Evolutionary conservation across 2,797 vertebrate genomes (phyloP), one percentile per base, ranked within the genome.

Genomic region (Otus scops): DNA sequence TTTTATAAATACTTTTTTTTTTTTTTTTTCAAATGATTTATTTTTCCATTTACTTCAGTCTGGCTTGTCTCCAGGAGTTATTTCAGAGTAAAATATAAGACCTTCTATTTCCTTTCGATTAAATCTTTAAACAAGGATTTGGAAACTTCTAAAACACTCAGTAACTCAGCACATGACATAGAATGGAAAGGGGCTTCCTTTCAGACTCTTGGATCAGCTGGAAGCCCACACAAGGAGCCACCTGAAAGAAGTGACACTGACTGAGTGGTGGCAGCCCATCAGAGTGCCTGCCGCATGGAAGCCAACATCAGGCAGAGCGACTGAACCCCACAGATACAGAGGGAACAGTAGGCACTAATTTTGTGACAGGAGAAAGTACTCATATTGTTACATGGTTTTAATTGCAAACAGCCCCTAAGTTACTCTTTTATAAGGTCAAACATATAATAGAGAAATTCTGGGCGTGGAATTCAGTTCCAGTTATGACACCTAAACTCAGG

Each of bases 61-160:
- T 87, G 53, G 74, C 74, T 68, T 88, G 16, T 53, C 61, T 86
- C 57, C 65, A 86, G 61, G 13, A 71, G 13, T 38, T 84, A 38
- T 67, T 88, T 88, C 64, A 64, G 13, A 86, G 36, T 81, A 77
- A 89, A 95, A 89, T 28, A 84, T 19, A 84, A 75, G 77, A 60
- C 14, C 3, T 70, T 32, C 28, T 68, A 34, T 88, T 88, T 94
- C 47, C 50, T 91, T 82, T 78, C 39, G 32, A 75, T 60, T 48
- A 11, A 75, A 24, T 34, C 19, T 76, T 91, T 74, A 69, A 85
- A 68, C 17, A 70, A 68, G 39, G 38, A 69, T 77, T 88, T 85
- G 36, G 43, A 73, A 90, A 45, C 34, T 26, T 63, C 41, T 70
- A 48, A 75, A 92, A 12, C 32, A 61, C 18, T 39, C 65, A 30